These are phyloP conservation scores for Diplolepis rosae DNA, from an alignment of 2,888 invertebrate species.

Conservation along the genomic window DNA sequence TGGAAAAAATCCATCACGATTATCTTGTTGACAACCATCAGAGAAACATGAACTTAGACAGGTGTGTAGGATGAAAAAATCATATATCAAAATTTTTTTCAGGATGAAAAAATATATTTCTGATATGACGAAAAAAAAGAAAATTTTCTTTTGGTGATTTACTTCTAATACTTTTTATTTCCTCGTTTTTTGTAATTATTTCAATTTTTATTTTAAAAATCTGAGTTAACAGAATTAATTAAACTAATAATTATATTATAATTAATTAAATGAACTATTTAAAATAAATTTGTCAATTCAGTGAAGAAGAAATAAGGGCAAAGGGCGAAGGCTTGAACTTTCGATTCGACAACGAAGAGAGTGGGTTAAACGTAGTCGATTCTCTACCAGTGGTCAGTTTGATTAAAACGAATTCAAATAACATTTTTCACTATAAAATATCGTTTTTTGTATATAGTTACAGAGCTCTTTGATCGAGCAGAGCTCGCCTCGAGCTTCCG, in stretches of 20 bases:
- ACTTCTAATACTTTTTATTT: too few species aligned
- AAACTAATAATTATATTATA: too few species aligned
- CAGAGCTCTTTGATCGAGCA: neutral
- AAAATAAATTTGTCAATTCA: too few species aligned
- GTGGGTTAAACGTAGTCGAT: neutral
- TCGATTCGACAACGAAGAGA: neutral
- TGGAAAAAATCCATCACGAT: neutral
- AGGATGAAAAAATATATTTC: neutral
- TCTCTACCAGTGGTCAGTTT: neutral
- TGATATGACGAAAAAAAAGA: too few species aligned
- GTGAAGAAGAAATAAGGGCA: too few species aligned
- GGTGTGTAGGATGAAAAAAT: neutral
- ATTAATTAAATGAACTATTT: too few species aligned
- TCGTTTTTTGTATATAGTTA: neutral
- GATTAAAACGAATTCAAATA: neutral
- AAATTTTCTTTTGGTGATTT: too few species aligned
- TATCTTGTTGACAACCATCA: neutral
- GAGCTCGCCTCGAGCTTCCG: neutral
- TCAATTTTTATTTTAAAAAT: too few species aligned
- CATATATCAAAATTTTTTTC: neutral
- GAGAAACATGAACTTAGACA: constrained; percentile 5
- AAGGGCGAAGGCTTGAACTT: neutral
- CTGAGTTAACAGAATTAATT: too few species aligned
- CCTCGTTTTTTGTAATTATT: too few species aligned
- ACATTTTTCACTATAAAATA: neutral